Percentiles rank a stretch among this genome's conserved stretches.
phyloP scores from a whole-genome alignment of 2,797 vertebrate genomes.

The Chromobotia macracanthus region DNA sequence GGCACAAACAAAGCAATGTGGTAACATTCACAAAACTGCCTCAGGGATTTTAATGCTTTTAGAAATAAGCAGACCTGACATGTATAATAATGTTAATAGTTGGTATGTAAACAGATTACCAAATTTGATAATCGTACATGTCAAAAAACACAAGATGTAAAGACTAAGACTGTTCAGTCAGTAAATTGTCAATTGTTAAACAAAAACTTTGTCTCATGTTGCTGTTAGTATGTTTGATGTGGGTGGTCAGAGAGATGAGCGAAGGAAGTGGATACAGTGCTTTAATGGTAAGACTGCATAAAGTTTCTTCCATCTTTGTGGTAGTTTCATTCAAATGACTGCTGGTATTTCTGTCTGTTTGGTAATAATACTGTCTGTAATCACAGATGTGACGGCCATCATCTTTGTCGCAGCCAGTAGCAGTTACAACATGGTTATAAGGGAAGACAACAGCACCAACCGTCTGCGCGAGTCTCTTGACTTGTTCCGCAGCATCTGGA shows the following conservation, averaged over 20 bases:
- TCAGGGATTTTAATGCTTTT: too few relatives aligned
- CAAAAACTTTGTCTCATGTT: background rate
- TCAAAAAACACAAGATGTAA: too few relatives aligned
- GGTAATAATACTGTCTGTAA: slow-evolving; percentile 8
- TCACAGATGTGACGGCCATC: slow-evolving; percentile 93
- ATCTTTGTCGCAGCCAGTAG: slow-evolving; percentile 98
- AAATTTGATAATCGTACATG: background rate
- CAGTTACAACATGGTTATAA: slow-evolving; percentile 99
- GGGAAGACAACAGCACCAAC: slow-evolving; percentile 97
- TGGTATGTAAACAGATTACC: background rate
- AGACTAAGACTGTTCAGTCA: background rate
- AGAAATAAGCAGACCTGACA: background rate
- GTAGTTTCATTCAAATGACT: background rate
- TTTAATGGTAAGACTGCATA: slow-evolving; percentile 87
- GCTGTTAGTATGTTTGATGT: slow-evolving; percentile 95
- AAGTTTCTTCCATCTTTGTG: background rate
- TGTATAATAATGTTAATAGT: background rate
- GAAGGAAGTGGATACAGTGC: slow-evolving; percentile 98
- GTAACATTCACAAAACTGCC: too few relatives aligned
- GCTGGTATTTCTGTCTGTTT: background rate
- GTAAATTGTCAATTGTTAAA: background rate
- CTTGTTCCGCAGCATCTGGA: slow-evolving; percentile 98
- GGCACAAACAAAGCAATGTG: too few relatives aligned
- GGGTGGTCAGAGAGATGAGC: slow-evolving; percentile 95
- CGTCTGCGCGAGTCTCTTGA: slow-evolving; percentile 93